Evolutionary conservation across 2,888 invertebrate species (phyloP).

Genomic region (Luperina nickerlii): DNA sequence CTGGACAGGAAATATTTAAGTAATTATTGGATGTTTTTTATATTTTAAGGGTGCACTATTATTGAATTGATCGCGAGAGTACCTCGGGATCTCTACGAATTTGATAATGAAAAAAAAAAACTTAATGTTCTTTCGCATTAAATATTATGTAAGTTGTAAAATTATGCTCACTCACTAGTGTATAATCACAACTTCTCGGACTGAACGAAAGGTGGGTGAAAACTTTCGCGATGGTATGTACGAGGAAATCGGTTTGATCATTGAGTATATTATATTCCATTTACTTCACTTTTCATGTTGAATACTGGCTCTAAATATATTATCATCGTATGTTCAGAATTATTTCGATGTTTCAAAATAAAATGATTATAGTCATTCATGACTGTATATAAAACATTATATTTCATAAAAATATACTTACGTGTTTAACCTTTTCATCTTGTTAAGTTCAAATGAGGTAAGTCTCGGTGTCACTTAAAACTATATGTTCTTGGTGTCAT

Average conservation of each 20-base stretch:
- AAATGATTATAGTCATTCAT: conserved; percentile 74
- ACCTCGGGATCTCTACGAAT: conserved; percentile 82
- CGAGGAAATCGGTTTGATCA: conserved; percentile 60
- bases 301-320: conserved; percentile 71
- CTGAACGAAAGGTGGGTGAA: conserved; percentile 60
- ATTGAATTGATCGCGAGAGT: conserved; percentile 71
- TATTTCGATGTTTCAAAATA: conserved; percentile 70
- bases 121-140: conserved; percentile 80
- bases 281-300: conserved; percentile 66
- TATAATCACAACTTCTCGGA: conserved; percentile 72
- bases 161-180: conserved; percentile 83
- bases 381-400: conserved; percentile 82
- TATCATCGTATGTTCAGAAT: conserved; percentile 62
- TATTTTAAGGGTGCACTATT: conserved; percentile 85
- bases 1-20: conserved; percentile 83
- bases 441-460: conserved; percentile 80
- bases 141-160: conserved; percentile 82
- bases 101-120: conserved; percentile 80
- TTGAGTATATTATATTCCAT: conserved; percentile 63
- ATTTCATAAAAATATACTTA: conserved; percentile 71
- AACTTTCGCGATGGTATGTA: conserved; percentile 51
- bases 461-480: conserved; percentile 83
- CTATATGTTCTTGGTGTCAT: conserved; percentile 85
- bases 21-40: conserved; percentile 84
- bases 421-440: conserved; percentile 64